Percentiles rank a stretch among this genome's conserved stretches.
Conservation (phyloP, 2,888 invertebrate genomes). For the Epinotia brunnichana region DNA sequence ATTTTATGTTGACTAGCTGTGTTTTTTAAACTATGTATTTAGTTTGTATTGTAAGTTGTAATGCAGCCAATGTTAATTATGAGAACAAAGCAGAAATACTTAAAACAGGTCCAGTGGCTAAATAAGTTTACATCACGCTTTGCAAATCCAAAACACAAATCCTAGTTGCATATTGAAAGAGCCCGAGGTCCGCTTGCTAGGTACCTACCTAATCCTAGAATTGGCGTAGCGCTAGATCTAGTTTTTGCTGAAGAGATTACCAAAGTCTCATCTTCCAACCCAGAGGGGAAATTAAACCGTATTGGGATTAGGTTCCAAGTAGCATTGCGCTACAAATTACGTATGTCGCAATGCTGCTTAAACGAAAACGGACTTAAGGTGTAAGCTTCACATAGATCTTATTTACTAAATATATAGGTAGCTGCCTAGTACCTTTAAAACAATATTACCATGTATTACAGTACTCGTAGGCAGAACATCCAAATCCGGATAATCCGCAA, state of each 20-base stretch:
- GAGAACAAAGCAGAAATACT: too few species aligned
- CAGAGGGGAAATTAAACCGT: neutral
- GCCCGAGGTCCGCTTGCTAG: neutral
- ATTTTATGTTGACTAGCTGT: neutral
- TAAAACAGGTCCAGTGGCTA: too few species aligned
- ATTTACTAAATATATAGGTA: neutral
- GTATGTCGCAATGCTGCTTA: neutral
- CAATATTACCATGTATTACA: constrained; percentile 23
- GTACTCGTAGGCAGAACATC: constrained; percentile 20
- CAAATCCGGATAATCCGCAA: constrained; percentile 24
- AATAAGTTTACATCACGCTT: too few species aligned
- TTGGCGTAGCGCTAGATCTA: neutral
- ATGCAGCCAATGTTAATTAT: too few species aligned
- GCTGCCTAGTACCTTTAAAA: constrained; percentile 19
- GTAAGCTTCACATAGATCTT: neutral
- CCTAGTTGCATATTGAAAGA: neutral
- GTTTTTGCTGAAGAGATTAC: neutral
- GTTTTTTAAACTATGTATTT: neutral
- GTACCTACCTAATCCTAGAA: neutral
- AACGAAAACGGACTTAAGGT: neutral
- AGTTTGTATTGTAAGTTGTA: too few species aligned
- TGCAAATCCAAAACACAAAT: neutral
- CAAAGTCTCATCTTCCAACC: neutral
- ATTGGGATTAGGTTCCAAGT: neutral
- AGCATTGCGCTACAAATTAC: neutral